Base-by-base conservation (phyloP, 2,797 vertebrate genomes). In the Pteronotus mesoamericanus region DNA sequence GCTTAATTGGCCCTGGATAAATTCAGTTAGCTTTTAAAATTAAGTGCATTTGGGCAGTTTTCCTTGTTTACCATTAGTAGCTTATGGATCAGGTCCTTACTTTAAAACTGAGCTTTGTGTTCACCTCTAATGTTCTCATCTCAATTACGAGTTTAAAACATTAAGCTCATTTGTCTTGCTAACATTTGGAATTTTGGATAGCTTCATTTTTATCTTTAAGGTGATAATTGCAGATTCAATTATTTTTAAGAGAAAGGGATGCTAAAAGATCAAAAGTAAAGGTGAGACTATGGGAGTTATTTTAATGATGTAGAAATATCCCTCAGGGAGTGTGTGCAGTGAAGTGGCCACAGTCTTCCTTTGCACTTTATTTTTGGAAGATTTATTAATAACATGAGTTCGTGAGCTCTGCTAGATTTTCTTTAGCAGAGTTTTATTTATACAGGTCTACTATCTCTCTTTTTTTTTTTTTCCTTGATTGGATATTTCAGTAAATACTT, bases 1-100 rank as follows among this genome's bases (percentile, higher is more conserved):
- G 82, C 24, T 96, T 95, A 57, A 12, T 26, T n/a, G 42, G n/a
- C 44, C 53, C 22, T 21, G 37, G 94, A 91, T 96, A 90, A 94
- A 68, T 89, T 94, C 39, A 42, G 59, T 91, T 88, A 69, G 78
- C 48, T 95, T 92, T 94, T 72, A 88, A 80, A 94, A 96, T 87
- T 69, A 83, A 95, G 74, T 89, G 24, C 26, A 24, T 90, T 68
- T 59, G 55, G 71, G 53, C 19, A 44, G 78, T 86, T 77, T 66
- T 88, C 39, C 24, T 86, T 53, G 44, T 8, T 8, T 66, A 6
- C 55, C 34, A 19, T 42, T 64, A 71, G 32, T 89, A 71, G n/a
- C 12, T 75, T 74, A 32, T 39, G 39, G 2, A 24, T 68, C 66
- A 78, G 12, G 34, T 57, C 46, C 53, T 74, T 5, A 2, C 84